These are phyloP conservation scores for Calyptomena viridis DNA, from an alignment of 2,113 vertebrate genomes.

Conservation along the genomic window DNA sequence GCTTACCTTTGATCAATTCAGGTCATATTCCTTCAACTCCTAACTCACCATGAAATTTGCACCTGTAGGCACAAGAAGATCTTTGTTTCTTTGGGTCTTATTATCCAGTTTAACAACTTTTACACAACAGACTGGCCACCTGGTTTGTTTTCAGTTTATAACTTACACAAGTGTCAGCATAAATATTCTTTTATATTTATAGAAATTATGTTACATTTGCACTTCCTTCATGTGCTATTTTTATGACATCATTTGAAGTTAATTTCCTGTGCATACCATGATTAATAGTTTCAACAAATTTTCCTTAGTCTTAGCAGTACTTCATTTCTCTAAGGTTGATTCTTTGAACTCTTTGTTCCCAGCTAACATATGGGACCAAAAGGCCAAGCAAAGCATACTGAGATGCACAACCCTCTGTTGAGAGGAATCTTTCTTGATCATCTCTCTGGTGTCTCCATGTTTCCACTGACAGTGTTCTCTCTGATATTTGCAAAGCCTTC, in stretches of 20 bases:
- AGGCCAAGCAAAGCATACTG: neutral
- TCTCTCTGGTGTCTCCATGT: neutral
- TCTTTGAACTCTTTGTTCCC: neutral
- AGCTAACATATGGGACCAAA: neutral
- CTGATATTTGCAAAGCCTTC: neutral
- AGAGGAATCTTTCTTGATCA: neutral
- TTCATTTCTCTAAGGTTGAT: neutral
- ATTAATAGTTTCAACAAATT: neutral
- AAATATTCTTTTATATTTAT: neutral
- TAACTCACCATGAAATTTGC: neutral
- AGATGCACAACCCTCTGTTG: neutral
- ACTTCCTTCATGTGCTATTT: constrained; percentile 25
- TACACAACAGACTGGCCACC: neutral
- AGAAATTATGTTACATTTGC: neutral
- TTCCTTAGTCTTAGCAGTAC: neutral
- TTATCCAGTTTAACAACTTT: neutral
- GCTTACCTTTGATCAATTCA: neutral
- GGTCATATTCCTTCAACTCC: rapidly evolving
- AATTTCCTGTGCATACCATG: constrained; percentile 9
- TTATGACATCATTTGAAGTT: constrained; percentile 23
- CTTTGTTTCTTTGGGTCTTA: neutral
- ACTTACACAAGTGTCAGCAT: neutral
- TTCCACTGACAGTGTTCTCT: neutral
- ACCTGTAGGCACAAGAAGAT: neutral
- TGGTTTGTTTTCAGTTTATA: neutral